These are phyloP conservation scores for Darevskia nairensis DNA, from an alignment of 2,797 vertebrate genomes.

Conservation along the genomic window DNA sequence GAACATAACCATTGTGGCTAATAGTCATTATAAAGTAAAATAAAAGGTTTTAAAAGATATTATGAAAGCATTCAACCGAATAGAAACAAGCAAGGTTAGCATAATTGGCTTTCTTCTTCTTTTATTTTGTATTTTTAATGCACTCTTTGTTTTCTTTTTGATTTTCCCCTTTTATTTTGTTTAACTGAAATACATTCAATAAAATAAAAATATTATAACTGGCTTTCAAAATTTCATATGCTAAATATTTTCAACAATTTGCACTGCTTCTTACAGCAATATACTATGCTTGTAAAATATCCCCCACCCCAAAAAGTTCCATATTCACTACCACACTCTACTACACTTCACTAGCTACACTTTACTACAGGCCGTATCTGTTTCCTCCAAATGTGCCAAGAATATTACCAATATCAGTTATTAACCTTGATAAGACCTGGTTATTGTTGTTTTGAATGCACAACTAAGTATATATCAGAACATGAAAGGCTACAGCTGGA, in stretches of 20 bases:
- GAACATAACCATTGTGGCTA: too few relatives aligned
- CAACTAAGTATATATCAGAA: slow-evolving; percentile 32
- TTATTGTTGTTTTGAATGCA: slow-evolving; percentile 37
- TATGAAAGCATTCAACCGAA: slow-evolving; percentile 19
- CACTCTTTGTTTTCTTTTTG: too few relatives aligned
- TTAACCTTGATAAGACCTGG: slow-evolving; percentile 43
- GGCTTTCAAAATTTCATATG: slow-evolving; percentile 44
- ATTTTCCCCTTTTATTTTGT: too few relatives aligned
- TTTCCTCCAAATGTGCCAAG: slow-evolving; percentile 63
- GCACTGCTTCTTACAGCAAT: slow-evolving; percentile 42
- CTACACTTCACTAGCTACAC: too few relatives aligned
- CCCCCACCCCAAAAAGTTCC: too few relatives aligned
- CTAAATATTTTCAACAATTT: slow-evolving; percentile 47
- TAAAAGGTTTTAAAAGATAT: not conserved
- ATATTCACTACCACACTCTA: too few relatives aligned
- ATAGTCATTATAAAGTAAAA: too few relatives aligned
- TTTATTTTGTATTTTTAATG: too few relatives aligned
- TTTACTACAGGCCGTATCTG: slow-evolving; percentile 38
- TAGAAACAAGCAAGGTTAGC: not conserved
- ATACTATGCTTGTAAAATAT: slow-evolving; percentile 32
- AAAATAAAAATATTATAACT: not conserved
- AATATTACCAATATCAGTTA: slow-evolving; percentile 41
- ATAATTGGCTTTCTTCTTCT: too few relatives aligned
- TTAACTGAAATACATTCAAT: too few relatives aligned
- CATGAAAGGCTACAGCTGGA: slow-evolving; percentile 26